A percentile compares a stretch with the other conserved stretches of the same genome.
These are phyloP conservation scores for Spilogale gracilis DNA, from an alignment of 2,113 vertebrate species.

Conservation along the genomic window DNA sequence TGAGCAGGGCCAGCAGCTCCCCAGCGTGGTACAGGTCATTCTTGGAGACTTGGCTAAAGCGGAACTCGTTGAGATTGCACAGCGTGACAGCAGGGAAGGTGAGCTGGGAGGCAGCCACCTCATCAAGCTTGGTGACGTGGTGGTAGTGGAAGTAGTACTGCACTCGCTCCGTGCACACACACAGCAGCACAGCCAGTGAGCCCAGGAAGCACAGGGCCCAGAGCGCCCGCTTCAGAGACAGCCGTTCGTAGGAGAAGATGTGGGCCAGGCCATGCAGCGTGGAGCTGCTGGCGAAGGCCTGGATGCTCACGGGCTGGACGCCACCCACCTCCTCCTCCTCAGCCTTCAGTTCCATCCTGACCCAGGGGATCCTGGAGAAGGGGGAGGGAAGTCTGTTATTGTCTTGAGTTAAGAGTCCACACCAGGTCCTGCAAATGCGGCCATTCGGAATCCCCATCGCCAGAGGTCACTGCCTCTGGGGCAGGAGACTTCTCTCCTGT, in stretches of 20 bases:
- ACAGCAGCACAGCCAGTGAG: conserved; percentile 93
- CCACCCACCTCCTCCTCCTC: conserved; percentile 96
- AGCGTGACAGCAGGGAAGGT: conserved; percentile 97
- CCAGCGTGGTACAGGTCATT: conserved; percentile 99
- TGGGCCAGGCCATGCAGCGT: conserved; percentile 99
- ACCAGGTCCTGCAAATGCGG: not conserved
- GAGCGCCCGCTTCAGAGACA: conserved; percentile 94
- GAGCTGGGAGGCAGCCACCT: conserved; percentile 93
- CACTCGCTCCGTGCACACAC: conserved; percentile 96
- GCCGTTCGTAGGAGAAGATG: conserved; percentile 98
- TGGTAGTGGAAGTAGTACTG: conserved; percentile 98
- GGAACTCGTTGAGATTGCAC: conserved; percentile 99
- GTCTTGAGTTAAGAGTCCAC: not conserved
- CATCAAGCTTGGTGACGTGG: conserved; percentile 98
- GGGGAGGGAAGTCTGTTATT: conserved; percentile 71
- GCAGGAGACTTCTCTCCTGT: not conserved
- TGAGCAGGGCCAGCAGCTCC: conserved; percentile 97
- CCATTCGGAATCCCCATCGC: not conserved
- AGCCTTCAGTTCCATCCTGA: conserved; percentile 96
- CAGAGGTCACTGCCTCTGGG: conserved; percentile 39
- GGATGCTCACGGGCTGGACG: conserved; percentile 93
- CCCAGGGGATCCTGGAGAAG: conserved; percentile 51
- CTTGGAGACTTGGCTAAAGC: conserved; percentile 97
- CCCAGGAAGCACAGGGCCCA: conserved; percentile 97
- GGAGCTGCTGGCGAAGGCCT: conserved; percentile 98